Evolutionary conservation across 2,113 vertebrate species (phyloP), one percentile per base, ranked within the genome.

Genomic region (Formicarius rufipectus): DNA sequence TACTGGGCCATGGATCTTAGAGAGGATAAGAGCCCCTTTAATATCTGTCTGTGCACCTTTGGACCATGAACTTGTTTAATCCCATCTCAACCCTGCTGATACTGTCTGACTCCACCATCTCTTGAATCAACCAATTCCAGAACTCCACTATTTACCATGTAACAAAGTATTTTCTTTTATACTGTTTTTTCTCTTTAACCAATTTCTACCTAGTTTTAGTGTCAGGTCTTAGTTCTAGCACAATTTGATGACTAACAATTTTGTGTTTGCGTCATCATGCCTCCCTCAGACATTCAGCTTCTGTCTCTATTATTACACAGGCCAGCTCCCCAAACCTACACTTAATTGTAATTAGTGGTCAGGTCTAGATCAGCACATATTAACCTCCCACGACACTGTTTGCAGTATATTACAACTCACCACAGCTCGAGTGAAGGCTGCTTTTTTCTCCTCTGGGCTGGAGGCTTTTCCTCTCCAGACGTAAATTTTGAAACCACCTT

Each of bases 381-480:
- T 92, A 83, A 59, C 90, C 31, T 2, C 87, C 92, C 56, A 75
- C 4, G 0, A 81, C 40, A 75, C 45, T n/a, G 8, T 77, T 78
- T 68, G 76, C 63, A 74, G 30, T 40, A 2, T 7, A 91, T 71
- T 77, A 66, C 42, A 80, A 89, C 98, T 98, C 95, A 99, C 99
- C 98, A 98, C 87, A 19, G 99, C 99, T 66, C 98, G 98, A 85
- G 98, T 98, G 95, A 99, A 97, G 35, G 98, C 98, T 50, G 98
- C 97, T 58, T 94, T 97, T 37, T 98, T 98, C 96, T 99, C 99
- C 37, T 98, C 97, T 16, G 87, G 88, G 74, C 97, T 98, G 71
- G 99, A 98, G 9, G 97, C 91, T 89, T 98, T 99, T 74, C 99
- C 99, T 97, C 99, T 99, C 99, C 99, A 99, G 80, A 99, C 98